These are phyloP conservation scores for Aplocera efformata DNA, from an alignment of 2,888 invertebrate species.

Conservation along the genomic window DNA sequence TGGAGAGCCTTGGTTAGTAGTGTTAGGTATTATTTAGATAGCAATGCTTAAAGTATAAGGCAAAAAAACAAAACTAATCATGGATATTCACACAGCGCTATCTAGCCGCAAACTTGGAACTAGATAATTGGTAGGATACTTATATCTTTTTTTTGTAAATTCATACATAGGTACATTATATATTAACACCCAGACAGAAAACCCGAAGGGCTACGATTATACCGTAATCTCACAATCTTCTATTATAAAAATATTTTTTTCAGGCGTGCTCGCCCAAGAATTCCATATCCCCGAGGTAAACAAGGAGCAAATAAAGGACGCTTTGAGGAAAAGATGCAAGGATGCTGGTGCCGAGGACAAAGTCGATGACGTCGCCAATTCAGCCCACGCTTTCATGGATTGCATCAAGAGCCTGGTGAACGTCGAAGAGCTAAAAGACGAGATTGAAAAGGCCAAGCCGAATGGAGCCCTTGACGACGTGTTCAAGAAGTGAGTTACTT, in stretches of 20 bases:
- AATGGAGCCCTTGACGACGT: slow-evolving; percentile 86
- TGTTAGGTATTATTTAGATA: no score
- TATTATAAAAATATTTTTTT: slow-evolving; percentile 19
- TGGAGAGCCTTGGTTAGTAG: no score
- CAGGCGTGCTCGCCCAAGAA: slow-evolving; percentile 51
- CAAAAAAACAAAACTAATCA: no score
- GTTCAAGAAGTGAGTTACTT: slow-evolving; percentile 80
- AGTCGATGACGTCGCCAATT: slow-evolving; percentile 33
- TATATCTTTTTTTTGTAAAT: no score
- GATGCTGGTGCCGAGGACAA: slow-evolving; percentile 55
- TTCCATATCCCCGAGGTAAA: slow-evolving; percentile 32
- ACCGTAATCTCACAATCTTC: no score
- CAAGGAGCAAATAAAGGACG: slow-evolving; percentile 31
- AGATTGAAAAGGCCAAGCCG: slow-evolving; percentile 86
- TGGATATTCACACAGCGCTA: no score
- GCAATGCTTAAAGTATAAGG: no score
- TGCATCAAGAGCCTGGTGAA: slow-evolving; percentile 84
- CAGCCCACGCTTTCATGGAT: slow-evolving; percentile 49
- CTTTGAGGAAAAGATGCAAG: slow-evolving; percentile 42
- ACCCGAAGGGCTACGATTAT: no score
- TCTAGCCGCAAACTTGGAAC: no score
- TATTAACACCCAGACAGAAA: no score
- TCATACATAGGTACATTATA: no score
- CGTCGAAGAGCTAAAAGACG: slow-evolving; percentile 77
- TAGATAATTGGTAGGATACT: no score